Evolutionary conservation across 2,888 invertebrate species (phyloP).

Genomic region (Argyresthia goedartella): DNA sequence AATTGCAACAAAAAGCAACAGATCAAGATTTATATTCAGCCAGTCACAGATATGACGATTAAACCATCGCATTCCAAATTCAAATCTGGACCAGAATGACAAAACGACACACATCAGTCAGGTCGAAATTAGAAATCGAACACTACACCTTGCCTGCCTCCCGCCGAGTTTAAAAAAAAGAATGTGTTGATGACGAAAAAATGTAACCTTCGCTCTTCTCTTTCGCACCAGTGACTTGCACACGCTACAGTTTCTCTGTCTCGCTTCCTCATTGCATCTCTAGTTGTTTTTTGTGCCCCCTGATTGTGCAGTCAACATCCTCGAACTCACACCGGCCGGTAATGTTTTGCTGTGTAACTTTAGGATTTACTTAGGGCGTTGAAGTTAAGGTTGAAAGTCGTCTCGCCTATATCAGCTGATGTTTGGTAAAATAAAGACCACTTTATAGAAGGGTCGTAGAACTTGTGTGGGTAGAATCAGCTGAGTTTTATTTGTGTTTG

Average conservation of each 20-base stretch:
- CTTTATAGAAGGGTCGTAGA: background rate
- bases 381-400: too few relatives aligned
- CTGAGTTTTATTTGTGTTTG: slow-evolving; percentile 29
- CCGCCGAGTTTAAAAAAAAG: slow-evolving; percentile 18
- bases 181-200: slow-evolving; percentile 30
- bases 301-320: slow-evolving; percentile 52
- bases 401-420: too few relatives aligned
- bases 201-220: slow-evolving; percentile 26
- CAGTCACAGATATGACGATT: background rate
- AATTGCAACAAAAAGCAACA: background rate
- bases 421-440: background rate
- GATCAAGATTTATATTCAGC: background rate
- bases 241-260: background rate
- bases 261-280: slow-evolving; percentile 29
- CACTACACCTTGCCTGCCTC: slow-evolving; percentile 65
- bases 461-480: slow-evolving; percentile 48
- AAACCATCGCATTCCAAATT: background rate
- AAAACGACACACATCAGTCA: slow-evolving; percentile 48
- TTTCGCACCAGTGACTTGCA: slow-evolving; percentile 15
- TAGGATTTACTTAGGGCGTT: background rate
- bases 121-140: slow-evolving; percentile 57
- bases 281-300: slow-evolving; percentile 59
- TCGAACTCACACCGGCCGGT: slow-evolving; percentile 22
- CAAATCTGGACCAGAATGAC: slow-evolving; percentile 12
- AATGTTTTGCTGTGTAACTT: background rate